Conservation (phyloP, 2,113 vertebrate species). For the Scatophagus argus region DNA sequence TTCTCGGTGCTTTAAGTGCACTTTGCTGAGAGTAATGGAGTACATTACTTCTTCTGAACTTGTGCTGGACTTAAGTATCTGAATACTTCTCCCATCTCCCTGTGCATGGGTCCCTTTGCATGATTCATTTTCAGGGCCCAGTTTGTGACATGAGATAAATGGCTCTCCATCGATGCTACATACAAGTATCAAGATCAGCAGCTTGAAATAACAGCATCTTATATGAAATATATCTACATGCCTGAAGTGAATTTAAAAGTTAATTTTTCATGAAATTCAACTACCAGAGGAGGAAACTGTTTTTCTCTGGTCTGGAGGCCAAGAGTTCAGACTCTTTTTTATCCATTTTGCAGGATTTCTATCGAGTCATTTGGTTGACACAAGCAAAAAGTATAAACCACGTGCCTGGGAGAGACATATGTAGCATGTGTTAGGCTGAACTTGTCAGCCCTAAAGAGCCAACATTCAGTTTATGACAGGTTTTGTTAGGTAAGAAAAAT, state of each 20-base stretch:
- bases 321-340: background rate
- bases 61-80: background rate
- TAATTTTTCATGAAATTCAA: constrained; percentile 67
- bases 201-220: constrained; percentile 25
- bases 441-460: constrained; percentile 29
- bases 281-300: background rate
- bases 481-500: constrained; percentile 30
- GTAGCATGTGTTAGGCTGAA: constrained; percentile 18
- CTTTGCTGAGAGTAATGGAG: background rate
- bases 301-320: background rate
- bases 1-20: no score
- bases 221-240: constrained; percentile 51
- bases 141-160: constrained; percentile 40
- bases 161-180: constrained; percentile 9
- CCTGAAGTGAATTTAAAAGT: constrained; percentile 45
- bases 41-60: background rate
- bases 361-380: constrained; percentile 20
- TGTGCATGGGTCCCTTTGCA: background rate
- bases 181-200: constrained; percentile 20
- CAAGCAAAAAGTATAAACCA: constrained; percentile 11
- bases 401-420: constrained; percentile 1
- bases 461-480: constrained; percentile 23
- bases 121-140: constrained; percentile 14
- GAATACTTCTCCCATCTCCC: background rate
- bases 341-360: constrained; percentile 23